Evolutionary conservation across 1,140 invertebrate species (phyloP).

Genomic region (Diorhabda carinulata): DNA sequence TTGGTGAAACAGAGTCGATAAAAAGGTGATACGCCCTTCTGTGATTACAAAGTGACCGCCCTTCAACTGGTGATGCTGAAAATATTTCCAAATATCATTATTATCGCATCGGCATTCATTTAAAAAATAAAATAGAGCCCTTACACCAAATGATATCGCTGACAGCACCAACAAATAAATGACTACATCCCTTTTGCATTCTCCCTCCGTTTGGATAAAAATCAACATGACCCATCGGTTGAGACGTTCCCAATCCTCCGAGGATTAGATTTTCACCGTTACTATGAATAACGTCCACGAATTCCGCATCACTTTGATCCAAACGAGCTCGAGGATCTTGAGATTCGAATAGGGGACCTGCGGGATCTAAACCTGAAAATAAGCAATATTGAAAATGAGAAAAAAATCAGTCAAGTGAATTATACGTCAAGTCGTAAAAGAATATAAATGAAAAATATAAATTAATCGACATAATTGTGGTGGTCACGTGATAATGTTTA

Average conservation of each 20-base stretch:
- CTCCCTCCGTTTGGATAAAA: slow-evolving; percentile 89
- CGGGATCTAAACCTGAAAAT: slow-evolving; percentile 76
- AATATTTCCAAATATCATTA: slow-evolving; percentile 3
- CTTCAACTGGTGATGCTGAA: slow-evolving; percentile 68
- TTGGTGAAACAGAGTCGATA: slow-evolving; percentile 85
- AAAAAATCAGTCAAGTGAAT: not conserved
- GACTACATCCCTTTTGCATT: slow-evolving; percentile 78
- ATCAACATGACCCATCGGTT: slow-evolving; percentile 87
- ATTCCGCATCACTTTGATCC: slow-evolving; percentile 79
- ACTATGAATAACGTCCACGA: slow-evolving; percentile 93
- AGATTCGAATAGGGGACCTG: slow-evolving; percentile 83
- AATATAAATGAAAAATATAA: too few relatives aligned
- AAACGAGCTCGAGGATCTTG: slow-evolving; percentile 77
- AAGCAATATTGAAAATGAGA: not conserved
- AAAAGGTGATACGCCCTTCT: slow-evolving; percentile 89
- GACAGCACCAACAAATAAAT: slow-evolving; percentile 85
- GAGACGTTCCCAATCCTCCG: slow-evolving; percentile 77
- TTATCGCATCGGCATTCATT: not conserved
- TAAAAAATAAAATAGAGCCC: slow-evolving; percentile 39
- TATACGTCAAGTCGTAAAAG: not conserved
- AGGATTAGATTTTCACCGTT: slow-evolving; percentile 86
- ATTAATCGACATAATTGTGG: too few relatives aligned
- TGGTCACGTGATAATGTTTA: too few relatives aligned
- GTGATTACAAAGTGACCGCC: slow-evolving; percentile 86
- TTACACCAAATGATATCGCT: slow-evolving; percentile 88